These are phyloP conservation scores for Agrochola litura DNA, from an alignment of 2,888 invertebrate species.

Conservation along the genomic window DNA sequence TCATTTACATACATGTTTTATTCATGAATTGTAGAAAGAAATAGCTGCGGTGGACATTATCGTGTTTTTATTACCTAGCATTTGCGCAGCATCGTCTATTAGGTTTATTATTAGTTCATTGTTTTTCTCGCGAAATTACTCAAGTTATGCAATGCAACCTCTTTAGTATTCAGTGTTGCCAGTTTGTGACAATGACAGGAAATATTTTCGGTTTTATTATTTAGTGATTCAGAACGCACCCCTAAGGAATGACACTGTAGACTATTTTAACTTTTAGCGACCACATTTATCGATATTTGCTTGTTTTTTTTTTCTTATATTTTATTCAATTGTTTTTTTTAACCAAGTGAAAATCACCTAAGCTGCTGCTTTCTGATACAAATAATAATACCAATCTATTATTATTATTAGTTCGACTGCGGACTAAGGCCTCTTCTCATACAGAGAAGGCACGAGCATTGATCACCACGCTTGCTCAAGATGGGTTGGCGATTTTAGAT, in stretches of 20 bases:
- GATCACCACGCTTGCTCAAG: not conserved
- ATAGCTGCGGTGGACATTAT: conserved; percentile 26
- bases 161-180: conserved; percentile 41
- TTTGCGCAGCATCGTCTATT: conserved; percentile 43
- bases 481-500: not conserved
- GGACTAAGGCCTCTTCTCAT: not conserved
- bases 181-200: conserved; percentile 42
- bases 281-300: not conserved
- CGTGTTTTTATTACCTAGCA: conserved; percentile 42
- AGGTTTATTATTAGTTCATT: conserved; percentile 48
- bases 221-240: conserved; percentile 36
- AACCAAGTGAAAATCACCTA: not conserved
- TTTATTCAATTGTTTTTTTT: no score
- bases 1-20: conserved; percentile 39
- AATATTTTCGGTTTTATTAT: conserved; percentile 35
- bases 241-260: not conserved
- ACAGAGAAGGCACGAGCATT: not conserved
- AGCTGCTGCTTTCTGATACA: no score
- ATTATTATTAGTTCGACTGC: not conserved
- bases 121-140: conserved; percentile 41
- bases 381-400: no score
- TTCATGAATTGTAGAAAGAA: conserved; percentile 54
- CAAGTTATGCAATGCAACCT: conserved; percentile 42
- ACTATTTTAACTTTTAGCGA: not conserved
- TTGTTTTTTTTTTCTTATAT: not conserved